These are phyloP conservation scores for Ericerus pela DNA, from an alignment of 1,140 invertebrate species.

Conservation along the genomic window DNA sequence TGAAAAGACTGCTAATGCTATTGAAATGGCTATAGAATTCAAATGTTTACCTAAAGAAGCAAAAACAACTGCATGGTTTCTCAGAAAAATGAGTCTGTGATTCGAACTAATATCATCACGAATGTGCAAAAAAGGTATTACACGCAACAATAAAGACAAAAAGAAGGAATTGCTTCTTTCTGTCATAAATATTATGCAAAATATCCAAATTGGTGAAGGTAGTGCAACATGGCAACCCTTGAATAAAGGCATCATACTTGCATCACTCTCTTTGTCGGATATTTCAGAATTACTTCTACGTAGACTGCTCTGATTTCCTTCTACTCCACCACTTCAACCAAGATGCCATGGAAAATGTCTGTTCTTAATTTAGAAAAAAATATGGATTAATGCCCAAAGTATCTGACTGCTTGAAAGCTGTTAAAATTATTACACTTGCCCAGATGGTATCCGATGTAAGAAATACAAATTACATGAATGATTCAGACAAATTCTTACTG, in stretches of 20 bases:
- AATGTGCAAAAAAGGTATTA: not conserved
- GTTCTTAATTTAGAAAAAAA: too few species aligned
- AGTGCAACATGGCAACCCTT: slow-evolving; percentile 1
- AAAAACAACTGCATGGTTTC: slow-evolving; percentile 1
- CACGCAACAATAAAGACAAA: not conserved
- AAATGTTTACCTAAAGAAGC: not conserved
- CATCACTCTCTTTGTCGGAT: not conserved
- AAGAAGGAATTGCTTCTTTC: not conserved
- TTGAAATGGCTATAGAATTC: not conserved
- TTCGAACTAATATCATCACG: not conserved
- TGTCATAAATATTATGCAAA: not conserved
- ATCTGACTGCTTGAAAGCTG: too few species aligned
- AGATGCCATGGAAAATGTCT: too few species aligned
- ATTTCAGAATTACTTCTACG: slow-evolving; percentile 3
- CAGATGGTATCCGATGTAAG: too few species aligned
- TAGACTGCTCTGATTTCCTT: not conserved
- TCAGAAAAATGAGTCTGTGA: not conserved
- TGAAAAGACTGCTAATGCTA: not conserved
- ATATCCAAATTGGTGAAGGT: not conserved
- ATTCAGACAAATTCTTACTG: too few species aligned
- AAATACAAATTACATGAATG: too few species aligned
- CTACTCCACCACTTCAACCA: too few species aligned
- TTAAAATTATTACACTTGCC: too few species aligned
- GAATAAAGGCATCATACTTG: slow-evolving; percentile 4
- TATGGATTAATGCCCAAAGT: too few species aligned